Base-by-base conservation (phyloP, 2,888 invertebrate genomes). In the Sialis lutaria region DNA sequence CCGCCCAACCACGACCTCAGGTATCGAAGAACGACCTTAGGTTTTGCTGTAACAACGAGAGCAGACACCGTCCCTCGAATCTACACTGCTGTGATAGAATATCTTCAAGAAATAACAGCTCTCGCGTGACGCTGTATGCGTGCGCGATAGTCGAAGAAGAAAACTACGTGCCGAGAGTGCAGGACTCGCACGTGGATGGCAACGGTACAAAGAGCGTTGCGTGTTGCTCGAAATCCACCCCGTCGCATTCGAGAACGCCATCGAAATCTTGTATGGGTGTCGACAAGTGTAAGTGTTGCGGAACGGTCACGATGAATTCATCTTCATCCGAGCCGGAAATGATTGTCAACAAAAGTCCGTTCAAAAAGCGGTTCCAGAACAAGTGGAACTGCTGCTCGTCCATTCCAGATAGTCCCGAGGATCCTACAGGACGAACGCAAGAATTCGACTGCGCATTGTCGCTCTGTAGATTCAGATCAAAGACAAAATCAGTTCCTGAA, bases 341-440 rank as follows among this genome's bases (percentile, higher is more conserved):
- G 30, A 42, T 30, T 10, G 33, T 12, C 34, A 31, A 12, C 32
- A 43, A 32, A 37, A 44, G 32, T 44, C 50, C 50, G 5, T 42
- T 47, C 10, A 46, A 45, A 43, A 67, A 67, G 50, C 60, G 67
- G 31, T 67, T 65, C 64, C 61, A 67, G 35, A 66, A 68, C 54
- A 72, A 70, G 63, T 75, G 74, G 74, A 74, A 73, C 55, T 75
- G 74, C 54, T 75, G 74, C 54, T 64, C 70, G 40, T 70, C 68
- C 33, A 72, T 72, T 6, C 74, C 74, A 1, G 74, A 74, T 51
- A 74, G 74, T 60, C 74, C 74, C 0, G 73, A 74, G 56, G 68
- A 72, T 55, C 69, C 70, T 45, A 10, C 22, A 3, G 66, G 67
- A 46, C 58, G 62, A n/a, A 61, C 48, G 12, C 47, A 50, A 30